A percentile compares a stretch with the other conserved stretches of the same genome.
Conservation (phyloP, 2,888 invertebrate genomes). For the Cheilosia urbana region DNA sequence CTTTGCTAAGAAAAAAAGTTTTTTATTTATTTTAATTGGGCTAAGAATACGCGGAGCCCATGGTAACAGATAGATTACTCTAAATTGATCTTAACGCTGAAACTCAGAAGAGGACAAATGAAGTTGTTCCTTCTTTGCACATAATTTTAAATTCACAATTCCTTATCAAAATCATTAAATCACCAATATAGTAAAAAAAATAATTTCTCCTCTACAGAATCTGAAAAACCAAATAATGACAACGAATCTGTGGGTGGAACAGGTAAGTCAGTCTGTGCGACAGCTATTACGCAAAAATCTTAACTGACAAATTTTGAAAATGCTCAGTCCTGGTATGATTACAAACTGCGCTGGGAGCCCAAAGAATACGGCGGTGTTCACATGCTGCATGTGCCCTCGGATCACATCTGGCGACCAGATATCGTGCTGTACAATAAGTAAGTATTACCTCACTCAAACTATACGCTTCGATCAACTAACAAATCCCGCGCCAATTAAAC, state of each 20-base stretch:
- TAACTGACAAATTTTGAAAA: background rate
- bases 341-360: constrained; percentile 94
- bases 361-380: constrained; percentile 93
- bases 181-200: background rate
- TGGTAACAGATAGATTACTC: too few species aligned
- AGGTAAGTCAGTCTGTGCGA: constrained; percentile 85
- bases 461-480: background rate
- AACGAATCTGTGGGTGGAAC: constrained; percentile 90
- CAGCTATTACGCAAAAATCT: background rate
- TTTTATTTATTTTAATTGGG: too few species aligned
- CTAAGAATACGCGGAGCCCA: too few species aligned
- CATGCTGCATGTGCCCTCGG: constrained; percentile 93
- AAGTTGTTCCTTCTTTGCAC: too few species aligned
- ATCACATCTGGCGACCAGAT: constrained; percentile 93
- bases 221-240: constrained; percentile 98
- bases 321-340: constrained; percentile 93
- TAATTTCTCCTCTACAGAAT: constrained; percentile 88
- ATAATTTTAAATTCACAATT: too few species aligned
- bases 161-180: too few species aligned
- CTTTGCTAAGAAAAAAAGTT: too few species aligned
- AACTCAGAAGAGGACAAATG: too few species aligned
- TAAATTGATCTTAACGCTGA: too few species aligned
- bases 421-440: constrained; percentile 93
- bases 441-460: constrained; percentile 79
- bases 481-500: constrained; percentile 27